phyloP scores from a whole-genome alignment of 2,888 invertebrate genomes.

The Zaprionus obscuricornis region DNA sequence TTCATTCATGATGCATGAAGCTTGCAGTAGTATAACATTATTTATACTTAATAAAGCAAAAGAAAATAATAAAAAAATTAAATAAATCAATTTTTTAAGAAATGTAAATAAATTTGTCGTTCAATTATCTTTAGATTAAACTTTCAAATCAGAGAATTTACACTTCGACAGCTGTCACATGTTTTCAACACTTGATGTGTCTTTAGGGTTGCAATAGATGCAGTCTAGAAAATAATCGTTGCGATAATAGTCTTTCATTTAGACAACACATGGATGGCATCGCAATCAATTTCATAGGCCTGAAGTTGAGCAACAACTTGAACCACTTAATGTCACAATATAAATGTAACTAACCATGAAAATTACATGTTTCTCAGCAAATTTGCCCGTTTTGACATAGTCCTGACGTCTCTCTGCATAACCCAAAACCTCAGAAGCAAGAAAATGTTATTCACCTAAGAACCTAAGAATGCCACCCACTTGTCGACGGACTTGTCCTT shows the following conservation, averaged over 20 bases:
- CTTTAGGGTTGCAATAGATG: neutral
- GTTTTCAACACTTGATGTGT: neutral
- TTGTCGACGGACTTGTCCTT: too few relatives aligned
- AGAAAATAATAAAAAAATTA: too few relatives aligned
- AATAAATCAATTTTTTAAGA: too few relatives aligned
- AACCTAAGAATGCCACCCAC: too few relatives aligned
- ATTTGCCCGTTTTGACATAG: slow-evolving; percentile 70
- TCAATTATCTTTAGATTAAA: too few relatives aligned
- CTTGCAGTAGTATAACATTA: neutral
- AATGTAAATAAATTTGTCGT: too few relatives aligned
- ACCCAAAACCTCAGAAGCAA: slow-evolving; percentile 17
- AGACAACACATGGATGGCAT: slow-evolving; percentile 40
- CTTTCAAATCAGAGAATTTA: too few relatives aligned
- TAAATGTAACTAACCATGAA: slow-evolving; percentile 80
- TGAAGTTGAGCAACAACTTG: slow-evolving; percentile 47
- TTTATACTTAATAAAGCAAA: too few relatives aligned
- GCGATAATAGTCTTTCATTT: slow-evolving; percentile 55
- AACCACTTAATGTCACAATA: slow-evolving; percentile 79
- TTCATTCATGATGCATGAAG: too few relatives aligned
- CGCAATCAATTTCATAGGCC: slow-evolving; percentile 71
- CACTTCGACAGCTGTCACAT: too few relatives aligned
- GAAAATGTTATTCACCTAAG: too few relatives aligned
- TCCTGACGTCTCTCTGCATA: slow-evolving; percentile 56
- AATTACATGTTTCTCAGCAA: slow-evolving; percentile 78
- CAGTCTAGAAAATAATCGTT: slow-evolving; percentile 13